phyloP scores from a whole-genome alignment of 1,140 invertebrate genomes.

The Panagrolaimus sp. region DNA sequence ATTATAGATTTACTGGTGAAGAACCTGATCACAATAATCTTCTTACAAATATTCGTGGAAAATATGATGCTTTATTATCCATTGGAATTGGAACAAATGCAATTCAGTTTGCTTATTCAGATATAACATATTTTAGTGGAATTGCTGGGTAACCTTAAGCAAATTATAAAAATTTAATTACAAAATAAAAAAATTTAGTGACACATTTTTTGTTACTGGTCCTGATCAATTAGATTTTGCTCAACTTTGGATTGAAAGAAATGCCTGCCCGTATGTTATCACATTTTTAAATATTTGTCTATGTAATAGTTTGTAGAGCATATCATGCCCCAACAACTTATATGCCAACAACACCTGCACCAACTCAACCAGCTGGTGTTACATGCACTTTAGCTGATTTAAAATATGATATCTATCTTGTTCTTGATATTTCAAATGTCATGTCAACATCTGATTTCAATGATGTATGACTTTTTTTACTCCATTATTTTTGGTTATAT shows the following conservation, averaged over 20 bases:
- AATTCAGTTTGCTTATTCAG: not conserved
- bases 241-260: constrained; percentile 5
- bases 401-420: not conserved
- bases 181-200: not conserved
- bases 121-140: not conserved
- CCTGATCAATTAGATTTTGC: constrained; percentile 3
- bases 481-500: too few relatives aligned
- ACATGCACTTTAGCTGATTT: not conserved
- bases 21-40: not conserved
- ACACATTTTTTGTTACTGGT: not conserved
- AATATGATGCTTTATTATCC: not conserved
- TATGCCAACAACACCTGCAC: not conserved
- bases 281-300: too few relatives aligned
- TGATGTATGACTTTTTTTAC: not conserved
- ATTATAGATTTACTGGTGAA: not conserved
- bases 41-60: not conserved
- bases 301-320: not conserved
- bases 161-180: not conserved
- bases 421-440: not conserved
- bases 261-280: not conserved
- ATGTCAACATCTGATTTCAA: not conserved
- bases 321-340: not conserved
- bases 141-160: not conserved
- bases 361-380: not conserved
- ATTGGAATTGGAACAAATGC: not conserved